A percentile compares a stretch with the other conserved stretches of the same genome.
phyloP scores from a whole-genome alignment of 2,888 invertebrate genomes.

The Bugulina stolonifera region DNA sequence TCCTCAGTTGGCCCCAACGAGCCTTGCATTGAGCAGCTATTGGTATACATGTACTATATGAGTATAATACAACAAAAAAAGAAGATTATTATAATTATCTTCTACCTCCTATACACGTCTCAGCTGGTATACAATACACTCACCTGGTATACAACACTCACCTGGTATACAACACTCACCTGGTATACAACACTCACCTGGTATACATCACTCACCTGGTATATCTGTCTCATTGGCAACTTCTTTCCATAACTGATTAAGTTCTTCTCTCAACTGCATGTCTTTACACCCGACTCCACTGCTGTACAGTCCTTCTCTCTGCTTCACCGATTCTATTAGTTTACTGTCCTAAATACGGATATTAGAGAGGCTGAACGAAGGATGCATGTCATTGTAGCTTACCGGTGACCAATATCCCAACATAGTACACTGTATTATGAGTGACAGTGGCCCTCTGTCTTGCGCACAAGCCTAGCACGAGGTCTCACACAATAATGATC shows the following conservation, averaged over 20 bases:
- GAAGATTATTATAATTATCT: no score
- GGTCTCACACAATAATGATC: no score
- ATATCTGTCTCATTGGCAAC: neutral
- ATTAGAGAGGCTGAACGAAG: no score
- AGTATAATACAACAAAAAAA: no score
- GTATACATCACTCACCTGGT: neutral
- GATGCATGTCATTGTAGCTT: no score
- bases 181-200: neutral
- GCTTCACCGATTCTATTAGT: neutral
- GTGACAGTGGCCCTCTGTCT: no score
- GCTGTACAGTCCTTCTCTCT: neutral
- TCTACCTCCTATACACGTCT: no score
- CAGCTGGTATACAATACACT: no score
- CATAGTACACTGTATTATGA: no score
- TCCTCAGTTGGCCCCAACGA: neutral
- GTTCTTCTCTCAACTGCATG: neutral
- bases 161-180: constrained; percentile 10
- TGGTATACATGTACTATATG: no score
- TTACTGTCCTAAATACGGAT: neutral
- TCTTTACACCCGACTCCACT: neutral
- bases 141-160: neutral
- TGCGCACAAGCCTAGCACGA: no score
- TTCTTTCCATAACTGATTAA: neutral
- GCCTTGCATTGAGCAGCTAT: neutral
- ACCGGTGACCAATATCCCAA: no score